A percentile compares a stretch with the other conserved stretches of the same genome.
These are phyloP conservation scores for Phortica variegata DNA, from an alignment of 1,140 invertebrate species.

Conservation along the genomic window DNA sequence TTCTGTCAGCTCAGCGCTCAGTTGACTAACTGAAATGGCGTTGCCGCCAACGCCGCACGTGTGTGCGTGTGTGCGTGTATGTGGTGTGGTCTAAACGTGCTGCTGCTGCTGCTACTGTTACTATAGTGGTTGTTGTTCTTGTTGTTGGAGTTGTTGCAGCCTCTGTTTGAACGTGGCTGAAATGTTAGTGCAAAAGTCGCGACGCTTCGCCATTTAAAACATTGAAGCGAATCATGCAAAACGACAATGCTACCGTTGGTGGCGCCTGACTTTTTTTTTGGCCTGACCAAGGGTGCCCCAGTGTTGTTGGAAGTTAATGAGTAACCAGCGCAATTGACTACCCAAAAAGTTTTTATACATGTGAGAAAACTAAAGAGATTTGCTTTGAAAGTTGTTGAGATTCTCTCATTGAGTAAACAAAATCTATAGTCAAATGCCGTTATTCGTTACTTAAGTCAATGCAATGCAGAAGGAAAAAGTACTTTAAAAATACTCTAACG, in stretches of 20 bases:
- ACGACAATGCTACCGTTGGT: not conserved
- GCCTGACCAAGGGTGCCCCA: not conserved
- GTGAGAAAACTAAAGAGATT: too few relatives aligned
- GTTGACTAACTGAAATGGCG: not conserved
- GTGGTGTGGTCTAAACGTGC: conserved; percentile 1
- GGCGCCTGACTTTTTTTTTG: not conserved
- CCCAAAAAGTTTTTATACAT: too few relatives aligned
- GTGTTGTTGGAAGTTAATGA: too few relatives aligned
- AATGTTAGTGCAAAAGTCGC: conserved; percentile 6
- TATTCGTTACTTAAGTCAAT: too few relatives aligned
- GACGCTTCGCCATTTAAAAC: not conserved
- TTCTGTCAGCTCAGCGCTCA: conserved; percentile 30
- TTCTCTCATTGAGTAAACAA: too few relatives aligned
- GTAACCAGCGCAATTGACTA: too few relatives aligned
- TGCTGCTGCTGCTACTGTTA: not conserved
- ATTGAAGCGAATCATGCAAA: not conserved
- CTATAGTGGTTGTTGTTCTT: not conserved
- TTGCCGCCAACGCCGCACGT: conserved; percentile 12
- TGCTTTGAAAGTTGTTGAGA: too few relatives aligned
- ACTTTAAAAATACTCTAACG: too few relatives aligned
- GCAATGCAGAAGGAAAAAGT: too few relatives aligned
- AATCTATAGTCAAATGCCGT: too few relatives aligned
- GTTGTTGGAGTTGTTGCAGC: not conserved
- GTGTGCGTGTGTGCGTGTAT: too few relatives aligned
- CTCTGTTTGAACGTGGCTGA: conserved; percentile 15